These are phyloP conservation scores for Incurvaria masculella DNA, from an alignment of 2,888 invertebrate genomes.

Conservation along the genomic window DNA sequence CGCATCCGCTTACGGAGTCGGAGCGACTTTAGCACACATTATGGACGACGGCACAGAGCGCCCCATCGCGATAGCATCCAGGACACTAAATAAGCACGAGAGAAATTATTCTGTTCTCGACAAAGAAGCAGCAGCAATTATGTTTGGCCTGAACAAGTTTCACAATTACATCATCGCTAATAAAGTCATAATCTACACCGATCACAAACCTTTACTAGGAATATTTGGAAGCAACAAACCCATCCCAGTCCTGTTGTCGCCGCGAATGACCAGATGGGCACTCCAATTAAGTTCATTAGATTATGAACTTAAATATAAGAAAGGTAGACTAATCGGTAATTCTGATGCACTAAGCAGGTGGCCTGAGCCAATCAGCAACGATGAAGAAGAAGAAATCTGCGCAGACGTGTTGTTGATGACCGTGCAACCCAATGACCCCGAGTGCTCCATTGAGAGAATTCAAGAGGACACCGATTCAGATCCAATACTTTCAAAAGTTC, in stretches of 20 bases:
- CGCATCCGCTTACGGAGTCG: constrained; percentile 16
- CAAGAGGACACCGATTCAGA: constrained; percentile 8
- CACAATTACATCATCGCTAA: constrained; percentile 12
- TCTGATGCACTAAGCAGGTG: constrained; percentile 17
- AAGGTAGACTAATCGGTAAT: constrained; percentile 16
- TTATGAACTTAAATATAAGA: constrained; percentile 15
- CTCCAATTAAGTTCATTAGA: constrained; percentile 14
- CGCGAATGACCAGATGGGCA: constrained; percentile 15
- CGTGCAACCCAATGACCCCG: constrained; percentile 11
- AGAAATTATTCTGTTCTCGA: constrained; percentile 13
- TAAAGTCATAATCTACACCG: constrained; percentile 12
- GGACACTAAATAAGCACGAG: constrained; percentile 14
- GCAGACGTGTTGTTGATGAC: constrained; percentile 14
- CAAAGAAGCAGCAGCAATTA: constrained; percentile 15
- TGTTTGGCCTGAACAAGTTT: constrained; percentile 16
- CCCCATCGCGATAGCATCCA: constrained; percentile 12
- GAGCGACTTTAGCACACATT: constrained; percentile 10
- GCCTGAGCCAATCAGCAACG: constrained; percentile 11
- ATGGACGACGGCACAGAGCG: constrained; percentile 14
- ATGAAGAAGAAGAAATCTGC: constrained; percentile 5
- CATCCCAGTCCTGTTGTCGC: constrained; percentile 14
- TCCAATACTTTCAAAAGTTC: constrained; percentile 8
- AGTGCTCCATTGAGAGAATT: constrained; percentile 7
- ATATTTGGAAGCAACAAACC: constrained; percentile 6
- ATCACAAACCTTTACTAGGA: constrained; percentile 15